phyloP scores from a whole-genome alignment of 2,888 invertebrate species.

The Busseola fusca region DNA sequence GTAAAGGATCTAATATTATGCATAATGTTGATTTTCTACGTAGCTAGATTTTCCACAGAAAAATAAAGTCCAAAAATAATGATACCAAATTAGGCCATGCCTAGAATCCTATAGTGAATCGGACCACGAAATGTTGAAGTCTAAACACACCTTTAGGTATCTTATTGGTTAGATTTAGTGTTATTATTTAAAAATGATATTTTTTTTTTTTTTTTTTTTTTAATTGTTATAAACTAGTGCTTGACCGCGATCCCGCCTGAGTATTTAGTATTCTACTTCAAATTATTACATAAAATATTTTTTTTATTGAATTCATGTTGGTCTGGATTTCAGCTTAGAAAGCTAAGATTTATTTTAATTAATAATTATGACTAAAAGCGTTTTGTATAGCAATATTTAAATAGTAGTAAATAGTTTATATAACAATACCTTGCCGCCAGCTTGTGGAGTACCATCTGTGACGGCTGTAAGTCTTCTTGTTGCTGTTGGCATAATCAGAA shows the following conservation, averaged over 20 bases:
- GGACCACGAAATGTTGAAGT: conserved; percentile 5
- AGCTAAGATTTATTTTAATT: neutral
- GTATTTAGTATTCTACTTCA: too few species aligned
- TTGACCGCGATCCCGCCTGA: too few species aligned
- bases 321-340: neutral
- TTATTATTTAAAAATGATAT: neutral
- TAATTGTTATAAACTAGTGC: too few species aligned
- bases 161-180: conserved; percentile 1
- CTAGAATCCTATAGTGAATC: neutral
- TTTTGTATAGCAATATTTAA: neutral
- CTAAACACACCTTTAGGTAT: neutral
- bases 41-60: neutral
- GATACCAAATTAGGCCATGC: neutral
- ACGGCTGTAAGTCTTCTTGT: conserved; percentile 94
- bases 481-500: conserved; percentile 98
- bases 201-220: neutral
- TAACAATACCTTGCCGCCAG: conserved; percentile 90
- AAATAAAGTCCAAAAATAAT: neutral
- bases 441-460: conserved; percentile 92
- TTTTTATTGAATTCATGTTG: neutral
- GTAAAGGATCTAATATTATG: neutral
- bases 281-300: too few species aligned
- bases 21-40: neutral
- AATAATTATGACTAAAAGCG: conserved; percentile 6
- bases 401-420: neutral